A percentile compares a stretch with the other conserved stretches of the same genome.
Evolutionary conservation across 2,797 vertebrate species (phyloP).

Genomic region (Heterohyrax brucei): DNA sequence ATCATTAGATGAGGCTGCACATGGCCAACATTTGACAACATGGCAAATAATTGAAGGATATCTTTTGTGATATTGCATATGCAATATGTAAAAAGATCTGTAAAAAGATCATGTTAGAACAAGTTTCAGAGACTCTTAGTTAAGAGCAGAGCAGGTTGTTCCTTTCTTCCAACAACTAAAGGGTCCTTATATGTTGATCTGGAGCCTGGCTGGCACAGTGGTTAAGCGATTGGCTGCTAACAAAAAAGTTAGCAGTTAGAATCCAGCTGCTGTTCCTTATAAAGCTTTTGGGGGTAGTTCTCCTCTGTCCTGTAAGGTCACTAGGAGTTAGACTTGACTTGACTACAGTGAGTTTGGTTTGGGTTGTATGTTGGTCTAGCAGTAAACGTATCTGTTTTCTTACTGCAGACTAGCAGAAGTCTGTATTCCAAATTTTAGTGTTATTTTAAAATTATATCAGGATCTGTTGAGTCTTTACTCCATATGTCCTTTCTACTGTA

Average conservation of each 20-base stretch:
- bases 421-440: conserved; percentile 11
- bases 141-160: neutral
- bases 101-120: neutral
- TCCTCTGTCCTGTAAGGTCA: too few relatives aligned
- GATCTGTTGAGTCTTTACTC: neutral
- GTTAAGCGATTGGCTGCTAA: too few relatives aligned
- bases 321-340: too few relatives aligned
- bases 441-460: conserved; percentile 16
- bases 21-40: neutral
- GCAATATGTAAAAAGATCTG: too few relatives aligned
- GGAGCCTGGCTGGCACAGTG: too few relatives aligned
- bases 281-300: too few relatives aligned
- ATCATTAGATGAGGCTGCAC: neutral
- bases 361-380: neutral
- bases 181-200: neutral
- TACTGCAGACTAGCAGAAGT: conserved; percentile 28
- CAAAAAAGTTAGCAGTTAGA: too few relatives aligned
- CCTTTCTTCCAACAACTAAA: neutral
- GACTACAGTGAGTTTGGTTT: too few relatives aligned
- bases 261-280: too few relatives aligned
- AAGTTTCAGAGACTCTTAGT: conserved; percentile 31
- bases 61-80: neutral
- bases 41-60: neutral
- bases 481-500: neutral
- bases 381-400: neutral